Evolutionary conservation across 2,113 vertebrate species (phyloP).

Genomic region (Sinocyclocheilus anophthalmus): DNA sequence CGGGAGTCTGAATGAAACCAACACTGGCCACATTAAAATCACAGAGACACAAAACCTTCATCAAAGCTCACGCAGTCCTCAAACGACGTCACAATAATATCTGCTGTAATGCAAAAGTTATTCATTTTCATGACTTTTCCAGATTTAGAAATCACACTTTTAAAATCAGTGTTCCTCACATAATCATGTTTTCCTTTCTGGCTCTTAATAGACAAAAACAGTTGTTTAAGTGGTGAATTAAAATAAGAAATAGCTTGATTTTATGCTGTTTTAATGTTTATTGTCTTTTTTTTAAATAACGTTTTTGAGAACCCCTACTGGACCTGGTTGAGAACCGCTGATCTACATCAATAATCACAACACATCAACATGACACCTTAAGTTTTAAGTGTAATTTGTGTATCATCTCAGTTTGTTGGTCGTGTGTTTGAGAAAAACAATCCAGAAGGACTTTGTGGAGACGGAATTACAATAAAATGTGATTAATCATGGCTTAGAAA

Average conservation of each 20-base stretch:
- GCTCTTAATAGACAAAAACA: neutral
- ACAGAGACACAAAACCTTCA: neutral
- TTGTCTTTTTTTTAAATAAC: neutral
- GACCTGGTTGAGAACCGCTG: neutral
- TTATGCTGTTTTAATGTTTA: neutral
- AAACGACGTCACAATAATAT: neutral
- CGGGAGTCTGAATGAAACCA: neutral
- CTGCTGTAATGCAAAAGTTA: neutral
- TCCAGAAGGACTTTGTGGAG: neutral
- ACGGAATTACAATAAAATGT: neutral
- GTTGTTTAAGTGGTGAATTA: too few relatives aligned
- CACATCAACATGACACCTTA: neutral
- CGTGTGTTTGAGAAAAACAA: neutral
- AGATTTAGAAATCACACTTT: neutral
- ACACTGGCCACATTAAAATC: neutral
- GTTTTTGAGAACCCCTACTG: neutral
- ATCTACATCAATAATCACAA: neutral
- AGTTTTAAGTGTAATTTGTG: neutral
- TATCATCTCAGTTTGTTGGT: neutral
- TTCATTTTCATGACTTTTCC: neutral
- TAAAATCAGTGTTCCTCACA: too few relatives aligned
- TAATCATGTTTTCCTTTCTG: too few relatives aligned
- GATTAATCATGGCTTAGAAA: slow-evolving; percentile 50
- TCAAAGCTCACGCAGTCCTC: neutral
- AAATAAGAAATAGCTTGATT: neutral